Conservation (phyloP, 2,797 vertebrate species). For the Hypotaenidia philippensis region DNA sequence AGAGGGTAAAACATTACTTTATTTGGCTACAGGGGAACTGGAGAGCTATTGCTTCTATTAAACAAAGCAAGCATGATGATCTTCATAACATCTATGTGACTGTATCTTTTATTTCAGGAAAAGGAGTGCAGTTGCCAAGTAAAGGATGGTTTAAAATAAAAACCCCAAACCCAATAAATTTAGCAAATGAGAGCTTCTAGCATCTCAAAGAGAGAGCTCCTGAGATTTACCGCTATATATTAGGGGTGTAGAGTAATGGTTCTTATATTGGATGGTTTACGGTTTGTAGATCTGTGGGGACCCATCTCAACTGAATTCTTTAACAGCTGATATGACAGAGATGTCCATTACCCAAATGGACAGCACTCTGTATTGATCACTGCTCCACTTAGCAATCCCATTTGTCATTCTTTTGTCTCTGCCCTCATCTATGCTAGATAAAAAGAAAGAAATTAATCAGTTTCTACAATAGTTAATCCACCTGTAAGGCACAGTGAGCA, state of each 20-base stretch:
- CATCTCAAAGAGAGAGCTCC: slow-evolving; percentile 53
- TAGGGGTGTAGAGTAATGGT: slow-evolving; percentile 58
- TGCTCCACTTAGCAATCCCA: slow-evolving; percentile 81
- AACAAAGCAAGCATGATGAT: not conserved
- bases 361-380: slow-evolving; percentile 92
- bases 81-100: not conserved
- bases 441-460: slow-evolving; percentile 76
- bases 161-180: slow-evolving; percentile 17
- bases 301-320: slow-evolving; percentile 85
- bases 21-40: not conserved
- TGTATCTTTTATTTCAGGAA: not conserved
- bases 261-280: slow-evolving; percentile 61
- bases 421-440: slow-evolving; percentile 75
- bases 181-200: slow-evolving; percentile 26
- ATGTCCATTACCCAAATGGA: slow-evolving; percentile 96
- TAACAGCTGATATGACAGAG: slow-evolving; percentile 86
- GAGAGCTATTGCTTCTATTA: not conserved
- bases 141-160: not conserved
- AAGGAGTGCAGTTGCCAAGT: not conserved
- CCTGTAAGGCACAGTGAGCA: slow-evolving; percentile 62
- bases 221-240: slow-evolving; percentile 65
- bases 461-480: slow-evolving; percentile 82
- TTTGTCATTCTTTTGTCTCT: slow-evolving; percentile 89
- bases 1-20: not conserved
- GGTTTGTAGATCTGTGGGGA: slow-evolving; percentile 76